phyloP scores from a whole-genome alignment of 1,140 invertebrate species.

The Diploscapter pachys region DNA sequence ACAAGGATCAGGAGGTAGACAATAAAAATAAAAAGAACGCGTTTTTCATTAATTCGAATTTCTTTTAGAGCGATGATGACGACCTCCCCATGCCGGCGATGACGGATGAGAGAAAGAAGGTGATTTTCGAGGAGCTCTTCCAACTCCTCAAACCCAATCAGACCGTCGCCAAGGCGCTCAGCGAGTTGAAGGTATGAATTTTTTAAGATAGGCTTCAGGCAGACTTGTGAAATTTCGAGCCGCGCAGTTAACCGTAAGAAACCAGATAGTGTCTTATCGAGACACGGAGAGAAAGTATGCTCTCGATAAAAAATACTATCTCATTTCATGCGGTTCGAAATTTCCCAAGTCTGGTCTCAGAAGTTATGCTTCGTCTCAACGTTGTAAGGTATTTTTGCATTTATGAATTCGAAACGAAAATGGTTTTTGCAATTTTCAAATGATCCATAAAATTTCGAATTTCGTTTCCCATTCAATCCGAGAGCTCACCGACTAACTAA shows the following conservation, averaged over 20 bases:
- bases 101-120: slow-evolving; percentile 10
- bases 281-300: not conserved
- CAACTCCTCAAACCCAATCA: slow-evolving; percentile 20
- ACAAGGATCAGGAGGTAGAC: slow-evolving; percentile 9
- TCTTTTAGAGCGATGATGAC: slow-evolving; percentile 17
- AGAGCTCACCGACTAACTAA: no score
- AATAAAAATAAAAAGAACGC: not conserved
- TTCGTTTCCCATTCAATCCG: no score
- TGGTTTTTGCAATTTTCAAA: no score
- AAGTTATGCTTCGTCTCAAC: no score
- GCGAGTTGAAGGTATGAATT: slow-evolving; percentile 1
- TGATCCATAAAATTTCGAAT: no score
- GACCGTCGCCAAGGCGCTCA: slow-evolving; percentile 9
- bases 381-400: no score
- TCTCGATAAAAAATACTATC: no score
- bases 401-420: no score
- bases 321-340: no score
- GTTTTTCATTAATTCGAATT: not conserved
- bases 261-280: not conserved
- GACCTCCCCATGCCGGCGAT: slow-evolving; percentile 7
- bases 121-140: slow-evolving; percentile 23
- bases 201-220: no score
- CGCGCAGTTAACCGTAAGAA: slow-evolving; percentile 5
- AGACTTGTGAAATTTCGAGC: no score
- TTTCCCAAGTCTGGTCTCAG: no score